Percentiles rank a stretch among this genome's conserved stretches.
Conservation (phyloP, 2,113 vertebrate species). For the Paradisaea rubra region DNA sequence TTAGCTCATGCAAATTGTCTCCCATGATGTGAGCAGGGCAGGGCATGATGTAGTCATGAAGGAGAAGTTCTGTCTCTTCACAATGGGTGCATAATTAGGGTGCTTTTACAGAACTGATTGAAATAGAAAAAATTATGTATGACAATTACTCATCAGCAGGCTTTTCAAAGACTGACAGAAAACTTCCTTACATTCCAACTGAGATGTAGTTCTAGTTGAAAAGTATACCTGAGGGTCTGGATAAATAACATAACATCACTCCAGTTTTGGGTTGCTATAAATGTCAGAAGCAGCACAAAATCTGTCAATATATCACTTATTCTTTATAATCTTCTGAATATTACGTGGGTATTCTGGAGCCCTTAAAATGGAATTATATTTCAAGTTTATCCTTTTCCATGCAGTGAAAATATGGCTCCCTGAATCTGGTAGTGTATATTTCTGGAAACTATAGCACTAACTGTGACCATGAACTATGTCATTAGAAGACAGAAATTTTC, state of each 20-base stretch:
- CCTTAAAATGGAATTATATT: neutral
- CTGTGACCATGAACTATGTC: neutral
- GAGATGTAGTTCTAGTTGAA: neutral
- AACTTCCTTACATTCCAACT: neutral
- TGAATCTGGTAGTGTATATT: neutral
- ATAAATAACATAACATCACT: neutral
- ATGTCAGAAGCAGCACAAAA: neutral
- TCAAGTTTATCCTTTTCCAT: neutral
- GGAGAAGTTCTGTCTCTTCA: neutral
- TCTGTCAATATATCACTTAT: neutral
- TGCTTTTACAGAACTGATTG: neutral
- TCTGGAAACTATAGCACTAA: neutral
- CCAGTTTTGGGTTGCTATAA: neutral
- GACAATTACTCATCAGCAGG: neutral
- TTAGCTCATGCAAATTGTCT: neutral
- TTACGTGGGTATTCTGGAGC: neutral
- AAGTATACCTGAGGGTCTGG: neutral
- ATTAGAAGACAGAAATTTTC: neutral
- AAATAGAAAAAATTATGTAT: neutral
- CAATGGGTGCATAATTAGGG: neutral
- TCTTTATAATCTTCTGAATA: neutral
- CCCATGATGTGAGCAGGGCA: neutral
- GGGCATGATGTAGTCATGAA: neutral
- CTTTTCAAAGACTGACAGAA: neutral
- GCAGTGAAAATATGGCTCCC: neutral